Base-by-base conservation (phyloP, 2,797 vertebrate genomes). In the Arnoldichthys spilopterus region DNA sequence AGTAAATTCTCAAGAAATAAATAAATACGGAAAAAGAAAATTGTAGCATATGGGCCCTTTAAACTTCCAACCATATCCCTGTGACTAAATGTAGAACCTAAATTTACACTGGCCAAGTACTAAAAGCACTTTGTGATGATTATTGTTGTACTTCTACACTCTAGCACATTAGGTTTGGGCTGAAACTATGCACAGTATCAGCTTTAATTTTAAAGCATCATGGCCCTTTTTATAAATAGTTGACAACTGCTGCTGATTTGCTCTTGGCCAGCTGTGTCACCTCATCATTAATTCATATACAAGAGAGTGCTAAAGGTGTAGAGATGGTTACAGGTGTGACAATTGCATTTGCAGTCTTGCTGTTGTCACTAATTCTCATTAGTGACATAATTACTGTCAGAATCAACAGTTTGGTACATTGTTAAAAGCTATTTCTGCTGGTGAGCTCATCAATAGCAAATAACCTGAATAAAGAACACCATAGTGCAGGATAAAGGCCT, bases 361-460 rank as follows among this genome's bases (percentile, higher is more conserved):
- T 63, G 32, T 40, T 63, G 32, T 40, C n/a, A n/a, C n/a, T n/a
- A n/a, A n/a, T n/a, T n/a, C 61, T 63, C 61, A n/a, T 63, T 63
- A 63, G 32, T 63, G 32, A 63, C 61, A 63, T 37, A 20, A 12
- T 62, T 63, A 37, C 18, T 63, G 32, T 63, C 28, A 34, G 16
- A 34, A 63, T 37, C 34, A 37, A 5, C 32, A 22, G 61, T 40
- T 20, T 37, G 61, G 20, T 63, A 22, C 61, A 63, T 37, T 5
- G 59, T 62, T 34, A 30, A 20, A 61, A 62, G 15, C 28, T 3
- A 32, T 5, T 7, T 62, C 16, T 30, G 9, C 7, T 18, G 1
- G 1, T 8, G 15, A 61, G 58, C 28, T 61, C 28, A 61, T 15
- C 28, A 7, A 61, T 3, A 30, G 28, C 28, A 61, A 61, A 59